Evolutionary conservation across 2,888 invertebrate species (phyloP).

Genomic region (Sphaerophoria rueppellii): DNA sequence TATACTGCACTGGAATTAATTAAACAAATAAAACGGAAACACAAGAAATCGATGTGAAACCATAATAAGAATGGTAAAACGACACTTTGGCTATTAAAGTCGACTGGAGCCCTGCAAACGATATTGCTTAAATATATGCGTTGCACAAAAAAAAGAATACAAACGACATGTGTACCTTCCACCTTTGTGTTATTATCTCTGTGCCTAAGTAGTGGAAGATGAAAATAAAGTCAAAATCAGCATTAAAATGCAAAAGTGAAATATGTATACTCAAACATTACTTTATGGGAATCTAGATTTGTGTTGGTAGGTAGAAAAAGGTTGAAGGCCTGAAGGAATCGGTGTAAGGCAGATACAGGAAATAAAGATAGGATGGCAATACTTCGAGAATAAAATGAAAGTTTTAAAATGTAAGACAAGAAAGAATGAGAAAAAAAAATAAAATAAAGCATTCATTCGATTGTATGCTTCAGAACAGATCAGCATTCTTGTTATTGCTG

Average conservation of each 20-base stretch:
- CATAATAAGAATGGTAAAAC: conserved; percentile 8
- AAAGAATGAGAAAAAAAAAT: too few species aligned
- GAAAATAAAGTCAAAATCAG: conserved; percentile 59
- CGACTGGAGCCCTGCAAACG: neutral
- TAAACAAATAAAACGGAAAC: conserved; percentile 4
- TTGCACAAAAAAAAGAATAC: neutral
- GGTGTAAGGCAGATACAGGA: too few species aligned
- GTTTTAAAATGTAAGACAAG: too few species aligned
- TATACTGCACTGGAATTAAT: conserved; percentile 55
- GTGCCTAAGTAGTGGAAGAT: conserved; percentile 39
- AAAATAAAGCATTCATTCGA: too few species aligned
- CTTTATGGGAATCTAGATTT: too few species aligned
- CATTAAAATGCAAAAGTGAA: conserved; percentile 29
- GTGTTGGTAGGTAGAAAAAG: too few species aligned
- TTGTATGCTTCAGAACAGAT: too few species aligned
- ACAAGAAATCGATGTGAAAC: conserved; percentile 50
- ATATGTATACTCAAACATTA: too few species aligned
- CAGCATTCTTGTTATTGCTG: too few species aligned
- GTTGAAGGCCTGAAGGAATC: too few species aligned
- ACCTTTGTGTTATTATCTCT: neutral
- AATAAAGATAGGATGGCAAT: too few species aligned
- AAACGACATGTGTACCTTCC: neutral
- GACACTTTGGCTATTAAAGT: neutral
- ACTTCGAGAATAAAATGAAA: too few species aligned
- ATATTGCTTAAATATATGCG: neutral